phyloP scores from a whole-genome alignment of 2,888 invertebrate genomes.

The Lordiphosa andalusiaca region DNA sequence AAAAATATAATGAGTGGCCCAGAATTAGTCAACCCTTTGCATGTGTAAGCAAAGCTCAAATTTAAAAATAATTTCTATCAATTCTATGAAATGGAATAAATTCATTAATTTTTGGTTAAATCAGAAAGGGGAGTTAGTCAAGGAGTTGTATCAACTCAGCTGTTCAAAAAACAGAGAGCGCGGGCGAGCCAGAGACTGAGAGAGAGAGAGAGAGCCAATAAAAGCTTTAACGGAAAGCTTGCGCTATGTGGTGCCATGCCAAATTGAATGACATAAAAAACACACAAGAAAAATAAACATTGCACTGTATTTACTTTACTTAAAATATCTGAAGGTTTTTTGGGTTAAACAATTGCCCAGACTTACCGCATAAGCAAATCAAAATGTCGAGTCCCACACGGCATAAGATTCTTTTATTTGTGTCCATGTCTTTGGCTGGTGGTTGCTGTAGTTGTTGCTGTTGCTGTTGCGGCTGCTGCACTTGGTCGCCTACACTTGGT shows the following conservation, averaged over 20 bases:
- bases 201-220: background rate
- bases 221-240: conserved; percentile 21
- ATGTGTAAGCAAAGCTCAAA: too few species aligned
- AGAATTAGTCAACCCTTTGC: too few species aligned
- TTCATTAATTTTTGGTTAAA: too few species aligned
- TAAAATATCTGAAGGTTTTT: conserved; percentile 18
- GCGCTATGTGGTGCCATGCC: conserved; percentile 14
- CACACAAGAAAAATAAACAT: conserved; percentile 32
- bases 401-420: conserved; percentile 81
- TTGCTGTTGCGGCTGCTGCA: conserved; percentile 27
- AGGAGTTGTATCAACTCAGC: conserved; percentile 2
- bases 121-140: background rate
- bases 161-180: conserved; percentile 11
- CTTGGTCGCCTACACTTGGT: conserved; percentile 6
- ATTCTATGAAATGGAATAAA: too few species aligned
- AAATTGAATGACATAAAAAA: conserved; percentile 15
- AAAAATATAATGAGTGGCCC: too few species aligned
- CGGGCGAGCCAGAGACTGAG: background rate
- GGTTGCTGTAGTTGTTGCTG: conserved; percentile 31
- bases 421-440: conserved; percentile 71
- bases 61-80: too few species aligned
- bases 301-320: conserved; percentile 22
- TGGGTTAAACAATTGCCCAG: conserved; percentile 64
- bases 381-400: conserved; percentile 86
- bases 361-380: conserved; percentile 86